Evolutionary conservation across 2,888 invertebrate genomes (phyloP), one percentile per base, ranked within the genome.

Genomic region (Rutpela maculata): DNA sequence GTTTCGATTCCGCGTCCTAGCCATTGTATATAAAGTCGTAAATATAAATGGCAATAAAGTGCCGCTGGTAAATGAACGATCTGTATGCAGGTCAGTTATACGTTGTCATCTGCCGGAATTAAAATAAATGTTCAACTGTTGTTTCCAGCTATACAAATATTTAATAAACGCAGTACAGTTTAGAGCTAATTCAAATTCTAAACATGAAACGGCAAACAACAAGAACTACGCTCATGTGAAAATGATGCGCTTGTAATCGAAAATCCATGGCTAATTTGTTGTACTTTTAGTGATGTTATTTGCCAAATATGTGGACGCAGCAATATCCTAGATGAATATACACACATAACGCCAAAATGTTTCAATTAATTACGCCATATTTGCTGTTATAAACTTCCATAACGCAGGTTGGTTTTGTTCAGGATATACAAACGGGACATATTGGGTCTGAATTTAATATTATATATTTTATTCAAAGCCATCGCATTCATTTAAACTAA

Each of bases 21-120:
- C 43, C 18, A 43, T 65, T 65, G 65, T 65, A 65, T 65, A 65
- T 65, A 15, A 50, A 65, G 43, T 65, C 65, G 65, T 65, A 65
- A 65, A 65, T 65, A 65, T 67, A 55, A 19, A 65, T 65, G 18
- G 55, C 67, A 67, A 55, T 18, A 67, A 26, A 55, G 67, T 50
- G 67, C 55, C 10, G 67, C 55, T 67, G 55, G 55, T 67, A 73
- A 77, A 74, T 77, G 74, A 59, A 63, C 75, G 78, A 79, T 81
- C 76, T 81, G 81, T 79, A 81, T 81, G 79, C 81, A 79, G 81
- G 79, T 79, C 81, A 79, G 76, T 78, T 76, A 78, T 81, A 57
- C 77, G 76, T 75, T 78, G 81, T 81, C 81, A 81, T 81, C 78
- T 77, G 77, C 70, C 73, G 66, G 78, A 78, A 81, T 79, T 76